Evolutionary conservation across 2,113 vertebrate genomes (phyloP).

Genomic region (Fregata magnificens): DNA sequence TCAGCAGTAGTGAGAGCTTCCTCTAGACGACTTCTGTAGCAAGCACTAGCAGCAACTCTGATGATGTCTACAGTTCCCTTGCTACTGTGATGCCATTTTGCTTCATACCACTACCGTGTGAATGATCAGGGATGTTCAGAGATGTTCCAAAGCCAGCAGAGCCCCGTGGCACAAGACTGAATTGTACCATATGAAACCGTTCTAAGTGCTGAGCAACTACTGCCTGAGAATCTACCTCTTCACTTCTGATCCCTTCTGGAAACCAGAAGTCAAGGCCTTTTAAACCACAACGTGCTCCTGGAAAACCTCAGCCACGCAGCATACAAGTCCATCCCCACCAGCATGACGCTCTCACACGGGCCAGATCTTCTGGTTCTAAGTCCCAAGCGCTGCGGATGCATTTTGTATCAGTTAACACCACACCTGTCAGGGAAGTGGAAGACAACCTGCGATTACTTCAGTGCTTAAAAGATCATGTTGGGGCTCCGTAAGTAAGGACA

Average conservation of each 20-base stretch:
- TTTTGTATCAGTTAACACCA: neutral
- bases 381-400: fast-evolving
- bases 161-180: too few relatives aligned
- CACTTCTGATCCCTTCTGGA: neutral
- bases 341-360: neutral
- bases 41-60: neutral
- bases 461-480: neutral
- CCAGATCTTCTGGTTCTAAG: neutral
- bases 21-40: neutral
- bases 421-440: neutral
- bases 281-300: neutral
- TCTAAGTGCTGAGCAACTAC: neutral
- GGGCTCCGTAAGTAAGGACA: neutral
- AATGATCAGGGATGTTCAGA: neutral
- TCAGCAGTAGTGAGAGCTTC: neutral
- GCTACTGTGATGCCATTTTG: neutral
- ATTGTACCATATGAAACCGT: neutral
- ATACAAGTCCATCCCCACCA: neutral
- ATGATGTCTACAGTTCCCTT: neutral
- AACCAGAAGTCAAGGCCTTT: neutral
- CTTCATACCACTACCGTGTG: neutral
- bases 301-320: neutral
- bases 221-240: neutral
- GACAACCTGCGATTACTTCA: neutral
- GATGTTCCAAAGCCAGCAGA: neutral